A percentile compares a stretch with the other conserved stretches of the same genome.
Evolutionary conservation across 1,140 invertebrate genomes (phyloP).

Genomic region (Bombus sylvicola): DNA sequence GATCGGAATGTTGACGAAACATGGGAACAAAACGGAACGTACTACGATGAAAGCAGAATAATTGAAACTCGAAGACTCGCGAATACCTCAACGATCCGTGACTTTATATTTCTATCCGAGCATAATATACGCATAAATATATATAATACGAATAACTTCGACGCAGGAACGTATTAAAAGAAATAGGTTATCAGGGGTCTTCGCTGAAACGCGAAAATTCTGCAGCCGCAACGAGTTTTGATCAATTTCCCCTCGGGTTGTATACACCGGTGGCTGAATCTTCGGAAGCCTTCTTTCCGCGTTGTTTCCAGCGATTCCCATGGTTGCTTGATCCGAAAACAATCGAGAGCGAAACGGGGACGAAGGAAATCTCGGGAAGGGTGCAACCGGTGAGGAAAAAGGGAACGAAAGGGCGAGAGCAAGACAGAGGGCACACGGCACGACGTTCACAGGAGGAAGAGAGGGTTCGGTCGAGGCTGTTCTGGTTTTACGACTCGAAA

Average conservation of each 20-base stretch:
- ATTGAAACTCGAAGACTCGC: too few relatives aligned
- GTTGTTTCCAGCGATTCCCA: constrained; percentile 67
- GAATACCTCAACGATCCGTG: too few relatives aligned
- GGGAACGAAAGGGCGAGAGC: constrained; percentile 27
- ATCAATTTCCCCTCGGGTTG: constrained; percentile 14
- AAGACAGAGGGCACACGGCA: constrained; percentile 17
- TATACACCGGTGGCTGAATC: constrained; percentile 11
- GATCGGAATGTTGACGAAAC: too few relatives aligned
- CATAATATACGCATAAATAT: too few relatives aligned
- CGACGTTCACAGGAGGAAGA: background rate
- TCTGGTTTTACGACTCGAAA: constrained; percentile 75
- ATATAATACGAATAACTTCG: too few relatives aligned
- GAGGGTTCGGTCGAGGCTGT: constrained; percentile 33
- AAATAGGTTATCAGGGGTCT: background rate
- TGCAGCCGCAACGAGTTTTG: background rate
- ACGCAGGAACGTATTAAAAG: too few relatives aligned
- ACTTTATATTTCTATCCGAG: too few relatives aligned
- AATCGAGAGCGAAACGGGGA: constrained; percentile 67
- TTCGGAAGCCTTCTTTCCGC: constrained; percentile 19
- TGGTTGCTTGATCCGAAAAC: constrained; percentile 74
- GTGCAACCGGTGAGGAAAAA: constrained; percentile 33
- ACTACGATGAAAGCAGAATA: too few relatives aligned
- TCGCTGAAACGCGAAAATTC: background rate
- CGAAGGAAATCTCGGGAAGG: constrained; percentile 55
- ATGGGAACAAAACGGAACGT: too few relatives aligned